These are phyloP conservation scores for Glareola pratincola DNA, from an alignment of 2,113 vertebrate species.

Conservation along the genomic window DNA sequence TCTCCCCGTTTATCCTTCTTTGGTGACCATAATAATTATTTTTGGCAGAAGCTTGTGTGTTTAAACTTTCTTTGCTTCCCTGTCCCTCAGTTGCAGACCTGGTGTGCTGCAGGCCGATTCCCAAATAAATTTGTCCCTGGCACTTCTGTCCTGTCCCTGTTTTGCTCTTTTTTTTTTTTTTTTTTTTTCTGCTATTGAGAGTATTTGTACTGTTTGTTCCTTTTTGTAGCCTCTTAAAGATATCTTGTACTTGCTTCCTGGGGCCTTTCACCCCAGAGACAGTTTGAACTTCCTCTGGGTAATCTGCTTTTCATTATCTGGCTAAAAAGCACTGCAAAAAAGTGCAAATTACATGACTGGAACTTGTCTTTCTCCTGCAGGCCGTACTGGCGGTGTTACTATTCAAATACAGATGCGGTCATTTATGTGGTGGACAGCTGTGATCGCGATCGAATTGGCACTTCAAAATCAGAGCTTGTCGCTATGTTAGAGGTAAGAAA, in stretches of 20 bases:
- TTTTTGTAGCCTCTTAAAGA: neutral
- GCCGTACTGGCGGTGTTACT: slow-evolving; percentile 98
- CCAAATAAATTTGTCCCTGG: neutral
- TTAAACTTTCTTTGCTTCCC: neutral
- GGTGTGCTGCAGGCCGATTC: neutral
- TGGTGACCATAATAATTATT: neutral
- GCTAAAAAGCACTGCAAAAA: neutral
- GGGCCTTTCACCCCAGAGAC: neutral
- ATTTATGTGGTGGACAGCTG: slow-evolving; percentile 99
- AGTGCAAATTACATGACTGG: neutral
- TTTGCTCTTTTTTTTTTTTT: neutral
- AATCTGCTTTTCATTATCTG: neutral
- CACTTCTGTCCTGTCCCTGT: neutral
- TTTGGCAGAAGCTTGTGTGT: neutral
- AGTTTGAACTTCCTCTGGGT: neutral
- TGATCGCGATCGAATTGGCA: slow-evolving; percentile 95
- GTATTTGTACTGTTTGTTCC: neutral
- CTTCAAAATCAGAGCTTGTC: slow-evolving; percentile 96
- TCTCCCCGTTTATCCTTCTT: neutral
- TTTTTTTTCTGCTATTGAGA: neutral
- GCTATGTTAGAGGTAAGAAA: slow-evolving; percentile 94
- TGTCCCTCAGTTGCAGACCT: neutral
- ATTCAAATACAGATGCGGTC: slow-evolving; percentile 97
- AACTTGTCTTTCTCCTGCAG: slow-evolving; percentile 65
- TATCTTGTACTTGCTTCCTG: neutral